A percentile compares a stretch with the other conserved stretches of the same genome.
Conservation (phyloP, 2,797 vertebrate species). For the Arrhamphus sclerolepis region DNA sequence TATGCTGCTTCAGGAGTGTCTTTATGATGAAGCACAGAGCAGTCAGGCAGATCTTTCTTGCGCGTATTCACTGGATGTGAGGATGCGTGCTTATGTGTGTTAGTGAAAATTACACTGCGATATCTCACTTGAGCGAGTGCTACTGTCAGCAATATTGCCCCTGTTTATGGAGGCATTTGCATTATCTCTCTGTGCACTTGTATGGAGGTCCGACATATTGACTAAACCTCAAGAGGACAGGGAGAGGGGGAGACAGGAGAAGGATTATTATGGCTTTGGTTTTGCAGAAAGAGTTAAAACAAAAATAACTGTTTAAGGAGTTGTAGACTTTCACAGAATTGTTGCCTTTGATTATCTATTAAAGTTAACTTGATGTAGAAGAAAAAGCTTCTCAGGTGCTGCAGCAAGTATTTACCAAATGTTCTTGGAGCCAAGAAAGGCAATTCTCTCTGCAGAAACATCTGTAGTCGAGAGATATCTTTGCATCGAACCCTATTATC, state of each 20-base stretch:
- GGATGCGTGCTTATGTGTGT: conserved; percentile 28
- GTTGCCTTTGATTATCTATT: conserved; percentile 52
- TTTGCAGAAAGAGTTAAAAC: conserved; percentile 40
- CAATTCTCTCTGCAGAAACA: conserved; percentile 29
- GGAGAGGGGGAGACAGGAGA: conserved; percentile 54
- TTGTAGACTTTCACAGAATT: conserved; percentile 43
- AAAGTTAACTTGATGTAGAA: conserved; percentile 52
- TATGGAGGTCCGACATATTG: conserved; percentile 69
- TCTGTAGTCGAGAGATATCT: conserved; percentile 30
- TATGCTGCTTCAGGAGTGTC: conserved; percentile 56
- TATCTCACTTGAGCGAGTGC: conserved; percentile 76
- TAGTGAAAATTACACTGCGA: conserved; percentile 68
- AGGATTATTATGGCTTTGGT: conserved; percentile 60
- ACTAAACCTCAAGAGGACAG: conserved; percentile 64
- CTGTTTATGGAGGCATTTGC: conserved; percentile 86
- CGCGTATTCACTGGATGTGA: conserved; percentile 31
- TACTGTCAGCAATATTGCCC: conserved; percentile 79
- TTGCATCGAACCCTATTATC: conserved; percentile 25
- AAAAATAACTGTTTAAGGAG: conserved; percentile 48
- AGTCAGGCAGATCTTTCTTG: conserved; percentile 35
- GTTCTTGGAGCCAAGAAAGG: conserved; percentile 35
- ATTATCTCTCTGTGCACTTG: conserved; percentile 76
- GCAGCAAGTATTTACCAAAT: conserved; percentile 63
- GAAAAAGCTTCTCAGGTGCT: conserved; percentile 53
- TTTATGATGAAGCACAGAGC: conserved; percentile 53